Percentiles rank a stretch among this genome's conserved stretches.
phyloP scores from a whole-genome alignment of 1,140 invertebrate genomes.

The Dendrolimus punctatus region DNA sequence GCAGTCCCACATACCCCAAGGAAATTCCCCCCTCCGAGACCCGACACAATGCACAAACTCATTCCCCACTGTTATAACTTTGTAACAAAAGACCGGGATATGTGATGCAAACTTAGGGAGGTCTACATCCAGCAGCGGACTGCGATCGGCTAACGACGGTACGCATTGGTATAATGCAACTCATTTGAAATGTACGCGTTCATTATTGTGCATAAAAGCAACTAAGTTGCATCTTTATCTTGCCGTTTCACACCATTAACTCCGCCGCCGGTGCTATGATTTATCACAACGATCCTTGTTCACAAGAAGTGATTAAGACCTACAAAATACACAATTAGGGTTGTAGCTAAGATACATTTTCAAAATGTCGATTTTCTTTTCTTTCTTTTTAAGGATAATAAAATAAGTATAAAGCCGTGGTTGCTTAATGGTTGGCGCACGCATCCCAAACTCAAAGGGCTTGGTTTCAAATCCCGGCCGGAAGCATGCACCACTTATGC shows the following conservation, averaged over 20 bases:
- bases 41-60: background rate
- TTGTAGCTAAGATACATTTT: no score
- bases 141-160: background rate
- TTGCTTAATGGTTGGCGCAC: no score
- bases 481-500: no score
- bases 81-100: no score
- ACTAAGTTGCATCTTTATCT: slow-evolving; percentile 26
- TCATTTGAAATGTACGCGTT: slow-evolving; percentile 7
- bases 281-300: slow-evolving; percentile 45
- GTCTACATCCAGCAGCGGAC: background rate
- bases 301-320: slow-evolving; percentile 30
- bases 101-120: background rate
- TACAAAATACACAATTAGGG: no score
- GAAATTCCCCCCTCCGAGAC: background rate
- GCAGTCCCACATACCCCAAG: background rate
- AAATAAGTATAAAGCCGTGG: no score
- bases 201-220: slow-evolving; percentile 14
- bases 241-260: slow-evolving; percentile 36
- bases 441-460: no score
- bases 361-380: no score
- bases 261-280: slow-evolving; percentile 23
- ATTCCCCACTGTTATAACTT: no score
- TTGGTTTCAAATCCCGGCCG: no score
- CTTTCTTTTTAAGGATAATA: no score
- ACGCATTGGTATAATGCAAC: slow-evolving; percentile 2